Evolutionary conservation across 2,888 invertebrate genomes (phyloP), one percentile per base, ranked within the genome.

Genomic region (Lepidochitona cinerea): DNA sequence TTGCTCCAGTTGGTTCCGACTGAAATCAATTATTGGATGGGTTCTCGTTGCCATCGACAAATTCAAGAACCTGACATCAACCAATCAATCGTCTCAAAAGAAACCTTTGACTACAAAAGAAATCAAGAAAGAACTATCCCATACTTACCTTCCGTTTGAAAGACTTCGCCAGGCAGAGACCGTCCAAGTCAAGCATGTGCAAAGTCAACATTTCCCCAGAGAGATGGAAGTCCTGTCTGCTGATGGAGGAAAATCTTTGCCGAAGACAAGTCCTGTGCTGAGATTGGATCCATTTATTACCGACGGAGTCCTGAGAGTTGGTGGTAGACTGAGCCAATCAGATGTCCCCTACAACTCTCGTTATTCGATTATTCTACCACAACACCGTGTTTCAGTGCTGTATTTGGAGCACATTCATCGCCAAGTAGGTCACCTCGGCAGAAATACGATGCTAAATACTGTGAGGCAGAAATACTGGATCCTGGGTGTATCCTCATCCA

Each of bases 401-500:
- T 49, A 5, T 23, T 23, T 49, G 3, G 49, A 7, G 18, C 49
- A 49, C 7, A 4, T 49, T n/a, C 71, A 59, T 9, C 23, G 64
- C 6, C 14, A 18, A n/a, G 4, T 53, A 5, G 72, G 68, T 12
- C 68, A 72, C 23, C 14, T 18, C 3, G 68, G 68, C 7, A 4
- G 18, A 14, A 67, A 72, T 36, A n/a, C 14, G 1, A 37, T 68
- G 0, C 52, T 72, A 9, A 29, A 70, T 23, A 49, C 71, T 14
- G 29, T 72, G 26, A n/a, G 68, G 4, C 68, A 68, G 52, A 69
- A 35, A 52, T 72, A 36, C 1, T 72, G 72, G 72, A 29, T 72
- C 1, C 1, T 71, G 18, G 32, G 41, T 3, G 68, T 26, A 23
- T n/a, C 41, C 9, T 2, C 68, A 23, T 32, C 72, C 7, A 41